Evolutionary conservation across 2,888 invertebrate species (phyloP).

Genomic region (Aporophyla nigra): DNA sequence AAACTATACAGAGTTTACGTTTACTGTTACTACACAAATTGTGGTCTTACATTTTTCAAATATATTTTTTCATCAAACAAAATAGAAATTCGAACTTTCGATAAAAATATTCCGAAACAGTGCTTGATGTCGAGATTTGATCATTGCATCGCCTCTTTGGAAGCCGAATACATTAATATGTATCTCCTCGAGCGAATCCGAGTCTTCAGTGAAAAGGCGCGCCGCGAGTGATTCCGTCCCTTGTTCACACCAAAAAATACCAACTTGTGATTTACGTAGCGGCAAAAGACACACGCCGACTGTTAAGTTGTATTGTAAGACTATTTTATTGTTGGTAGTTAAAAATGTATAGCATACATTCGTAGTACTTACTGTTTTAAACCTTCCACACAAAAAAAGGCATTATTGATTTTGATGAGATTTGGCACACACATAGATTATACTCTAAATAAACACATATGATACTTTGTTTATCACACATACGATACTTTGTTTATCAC

Average conservation of each 20-base stretch:
- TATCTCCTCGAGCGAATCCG: conserved; percentile 64
- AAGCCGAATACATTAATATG: conserved; percentile 68
- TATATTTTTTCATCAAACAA: not conserved
- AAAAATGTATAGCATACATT: not conserved
- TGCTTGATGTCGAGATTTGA: conserved; percentile 53
- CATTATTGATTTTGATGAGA: no score
- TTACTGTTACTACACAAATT: not conserved
- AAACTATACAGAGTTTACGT: conserved; percentile 11
- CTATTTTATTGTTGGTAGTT: not conserved
- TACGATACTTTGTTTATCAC: no score
- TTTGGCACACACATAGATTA: no score
- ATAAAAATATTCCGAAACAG: conserved; percentile 37
- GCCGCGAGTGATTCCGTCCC: conserved; percentile 56
- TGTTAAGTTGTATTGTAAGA: not conserved
- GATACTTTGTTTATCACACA: no score
- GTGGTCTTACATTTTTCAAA: not conserved
- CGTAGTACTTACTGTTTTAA: no score
- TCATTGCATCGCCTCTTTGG: conserved; percentile 56
- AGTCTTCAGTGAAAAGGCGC: conserved; percentile 58
- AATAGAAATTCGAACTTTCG: not conserved
- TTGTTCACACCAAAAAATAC: conserved; percentile 59
- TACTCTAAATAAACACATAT: no score
- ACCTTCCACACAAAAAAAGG: no score
- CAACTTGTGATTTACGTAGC: conserved; percentile 49
- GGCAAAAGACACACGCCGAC: conserved; percentile 30